phyloP scores from a whole-genome alignment of 2,797 vertebrate genomes.

The Pseudochirops corinnae region DNA sequence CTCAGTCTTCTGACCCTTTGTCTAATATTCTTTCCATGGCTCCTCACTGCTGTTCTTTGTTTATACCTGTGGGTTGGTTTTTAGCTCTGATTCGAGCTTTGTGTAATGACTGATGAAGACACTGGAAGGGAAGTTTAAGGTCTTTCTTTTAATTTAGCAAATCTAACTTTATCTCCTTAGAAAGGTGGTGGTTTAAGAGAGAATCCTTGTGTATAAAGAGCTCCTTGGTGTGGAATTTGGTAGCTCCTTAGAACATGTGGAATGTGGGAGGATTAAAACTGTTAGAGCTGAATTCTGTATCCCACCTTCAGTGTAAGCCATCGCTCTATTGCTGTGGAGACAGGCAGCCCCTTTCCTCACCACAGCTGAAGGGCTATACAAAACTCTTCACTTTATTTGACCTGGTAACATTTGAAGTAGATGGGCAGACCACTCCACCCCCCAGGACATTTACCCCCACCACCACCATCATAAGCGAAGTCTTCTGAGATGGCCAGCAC shows the following conservation, averaged over 20 bases:
- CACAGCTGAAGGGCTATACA: neutral
- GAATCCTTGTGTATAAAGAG: neutral
- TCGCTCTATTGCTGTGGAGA: neutral
- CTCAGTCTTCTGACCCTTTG: neutral
- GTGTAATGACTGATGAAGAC: neutral
- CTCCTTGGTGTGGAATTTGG: neutral
- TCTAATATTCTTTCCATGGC: neutral
- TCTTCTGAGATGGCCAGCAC: neutral
- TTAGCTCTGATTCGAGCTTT: neutral
- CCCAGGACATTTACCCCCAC: neutral
- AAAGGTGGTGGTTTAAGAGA: neutral
- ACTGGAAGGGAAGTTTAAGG: neutral
- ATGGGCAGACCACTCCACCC: neutral
- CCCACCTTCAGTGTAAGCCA: neutral
- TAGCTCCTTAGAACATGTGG: neutral
- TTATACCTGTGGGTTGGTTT: neutral
- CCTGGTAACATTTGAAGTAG: neutral
- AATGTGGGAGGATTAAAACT: neutral
- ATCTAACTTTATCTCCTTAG: neutral
- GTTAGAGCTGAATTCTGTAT: neutral
- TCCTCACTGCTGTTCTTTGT: neutral
- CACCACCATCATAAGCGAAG: neutral
- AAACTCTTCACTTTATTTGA: neutral
- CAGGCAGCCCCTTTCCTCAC: neutral
- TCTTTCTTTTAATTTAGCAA: neutral